Base-by-base conservation (phyloP, 2,797 vertebrate species). In the Lateolabrax maculatus region DNA sequence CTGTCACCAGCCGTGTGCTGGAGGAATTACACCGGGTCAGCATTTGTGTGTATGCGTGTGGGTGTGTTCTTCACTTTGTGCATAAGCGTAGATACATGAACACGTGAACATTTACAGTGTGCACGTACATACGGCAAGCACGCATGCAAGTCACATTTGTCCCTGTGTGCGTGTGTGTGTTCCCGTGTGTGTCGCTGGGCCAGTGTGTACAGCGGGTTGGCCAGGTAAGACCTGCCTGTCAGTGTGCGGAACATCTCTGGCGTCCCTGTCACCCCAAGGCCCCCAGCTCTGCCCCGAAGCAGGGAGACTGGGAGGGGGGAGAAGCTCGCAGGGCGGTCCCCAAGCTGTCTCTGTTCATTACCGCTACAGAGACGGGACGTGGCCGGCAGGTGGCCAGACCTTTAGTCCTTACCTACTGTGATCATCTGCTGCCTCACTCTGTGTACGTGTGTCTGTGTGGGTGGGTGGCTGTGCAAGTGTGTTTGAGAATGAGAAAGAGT, bases 261-360 rank as follows among this genome's bases (percentile, higher is more conserved):
- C 94, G 94, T 96, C 95, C 95, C 95, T 97, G 97, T 97, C 96
- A 93, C 92, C 91, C 87, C 73, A 90, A 93, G 94, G 95, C 95
- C 95, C 88, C 74, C 67, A 44, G 85, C 96, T 93, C 95, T 96
- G 90, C 75, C 96, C 94, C 70, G 79, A 96, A 92, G 77, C 84
- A 52, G 93, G 86, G 87, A 91, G 88, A 89, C 93, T 84, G 89
- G 91, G 95, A 92, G 94, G 88, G 86, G 87, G 95, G 95, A 92
- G 92, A 27, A 95, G 92, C 90, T 95, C 94, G 91, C 96, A 83
- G 96, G 96, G 87, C 71, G 91, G 96, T 96, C 97, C 96, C 96
- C 94, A 87, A 97, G 97, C 98, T 98, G 98, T 99, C 98, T 96
- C 92, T 96, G 95, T 98, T 98, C 97, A 98, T 99, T 99, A 98